Conservation (phyloP, 92 coral and sea anemone species). For the Pocillopora grandis region DNA sequence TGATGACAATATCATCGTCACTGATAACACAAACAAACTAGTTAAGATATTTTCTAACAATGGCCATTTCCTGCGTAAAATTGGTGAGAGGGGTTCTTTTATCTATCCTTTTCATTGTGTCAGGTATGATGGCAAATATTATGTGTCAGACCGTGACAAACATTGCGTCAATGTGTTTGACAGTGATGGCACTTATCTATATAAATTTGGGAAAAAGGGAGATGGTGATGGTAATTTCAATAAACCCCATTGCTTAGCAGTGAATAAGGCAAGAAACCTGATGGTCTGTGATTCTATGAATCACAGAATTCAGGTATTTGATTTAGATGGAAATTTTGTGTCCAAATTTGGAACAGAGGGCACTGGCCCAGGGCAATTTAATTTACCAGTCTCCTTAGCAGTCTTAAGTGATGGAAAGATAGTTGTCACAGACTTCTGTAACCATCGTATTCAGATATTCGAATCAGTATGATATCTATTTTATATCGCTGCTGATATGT, state of each 20-base stretch:
- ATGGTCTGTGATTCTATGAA: not conserved
- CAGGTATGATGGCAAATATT: not conserved
- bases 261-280: not conserved
- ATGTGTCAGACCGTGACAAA: not conserved
- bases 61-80: not conserved
- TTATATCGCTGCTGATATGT: no score
- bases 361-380: not conserved
- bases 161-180: not conserved
- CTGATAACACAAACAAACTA: not conserved
- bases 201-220: not conserved
- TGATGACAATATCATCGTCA: not conserved
- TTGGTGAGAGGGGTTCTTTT: not conserved
- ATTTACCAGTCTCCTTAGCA: not conserved
- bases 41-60: not conserved
- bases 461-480: no score
- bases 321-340: not conserved
- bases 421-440: no score
- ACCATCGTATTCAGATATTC: no score
- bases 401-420: no score
- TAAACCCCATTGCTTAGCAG: not conserved
- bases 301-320: not conserved
- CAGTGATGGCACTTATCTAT: not conserved
- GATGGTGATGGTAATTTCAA: not conserved
- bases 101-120: not conserved
- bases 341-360: not conserved